Evolutionary conservation across 2,888 invertebrate genomes (phyloP).

Genomic region (Agrochola litura): DNA sequence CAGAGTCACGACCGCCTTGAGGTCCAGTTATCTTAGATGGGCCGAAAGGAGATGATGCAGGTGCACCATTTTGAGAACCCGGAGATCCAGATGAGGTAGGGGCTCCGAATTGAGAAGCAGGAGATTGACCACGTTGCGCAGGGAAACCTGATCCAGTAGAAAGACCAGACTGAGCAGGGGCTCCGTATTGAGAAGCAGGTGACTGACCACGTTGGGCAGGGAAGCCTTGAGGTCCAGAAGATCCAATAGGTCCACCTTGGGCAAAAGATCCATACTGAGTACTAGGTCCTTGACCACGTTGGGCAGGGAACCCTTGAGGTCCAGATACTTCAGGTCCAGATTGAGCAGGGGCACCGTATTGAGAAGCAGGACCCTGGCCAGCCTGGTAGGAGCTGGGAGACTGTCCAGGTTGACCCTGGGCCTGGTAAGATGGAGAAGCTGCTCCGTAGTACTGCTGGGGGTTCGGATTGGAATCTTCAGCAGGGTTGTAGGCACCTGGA

Average conservation of each 20-base stretch:
- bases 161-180: constrained; percentile 51
- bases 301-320: constrained; percentile 14
- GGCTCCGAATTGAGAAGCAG: constrained; percentile 25
- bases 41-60: constrained; percentile 26
- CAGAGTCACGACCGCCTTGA: constrained; percentile 32
- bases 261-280: constrained; percentile 25
- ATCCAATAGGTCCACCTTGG: constrained; percentile 29
- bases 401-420: constrained; percentile 51
- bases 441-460: constrained; percentile 69
- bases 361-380: constrained; percentile 29
- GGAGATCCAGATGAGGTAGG: constrained; percentile 33
- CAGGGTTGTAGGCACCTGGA: constrained; percentile 86
- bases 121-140: constrained; percentile 43
- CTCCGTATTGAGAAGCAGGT: constrained; percentile 22
- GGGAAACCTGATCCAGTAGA: constrained; percentile 39
- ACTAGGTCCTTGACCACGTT: constrained; percentile 22
- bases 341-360: constrained; percentile 41
- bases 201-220: constrained; percentile 28
- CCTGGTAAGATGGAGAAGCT: constrained; percentile 51
- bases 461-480: constrained; percentile 74
- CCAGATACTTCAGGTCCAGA: background rate
- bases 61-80: constrained; percentile 29
- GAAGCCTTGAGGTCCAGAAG: constrained; percentile 50
- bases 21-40: constrained; percentile 19
- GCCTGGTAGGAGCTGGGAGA: constrained; percentile 25